phyloP scores from a whole-genome alignment of 2,113 vertebrate genomes.

The Camelus dromedarius region DNA sequence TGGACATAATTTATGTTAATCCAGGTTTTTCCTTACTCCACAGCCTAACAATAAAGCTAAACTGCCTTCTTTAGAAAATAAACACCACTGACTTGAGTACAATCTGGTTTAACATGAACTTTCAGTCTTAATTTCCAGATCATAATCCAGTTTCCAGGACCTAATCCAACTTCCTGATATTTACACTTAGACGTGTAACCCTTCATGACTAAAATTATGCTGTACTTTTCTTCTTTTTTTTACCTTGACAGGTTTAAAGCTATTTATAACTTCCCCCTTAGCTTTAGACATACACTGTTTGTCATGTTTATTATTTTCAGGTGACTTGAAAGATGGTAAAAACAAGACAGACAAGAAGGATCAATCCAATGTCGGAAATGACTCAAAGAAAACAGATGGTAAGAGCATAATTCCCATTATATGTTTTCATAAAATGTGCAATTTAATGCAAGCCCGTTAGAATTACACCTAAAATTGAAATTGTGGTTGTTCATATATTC shows the following conservation, averaged over 20 bases:
- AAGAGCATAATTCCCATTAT: slow-evolving; percentile 78
- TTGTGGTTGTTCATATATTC: background rate
- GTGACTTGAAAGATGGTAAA: slow-evolving; percentile 87
- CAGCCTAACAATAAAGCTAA: background rate
- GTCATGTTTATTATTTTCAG: slow-evolving; percentile 84
- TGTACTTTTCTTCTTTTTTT: slow-evolving; percentile 19
- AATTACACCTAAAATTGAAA: slow-evolving; percentile 32
- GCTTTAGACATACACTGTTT: slow-evolving; percentile 70
- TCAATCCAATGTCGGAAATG: slow-evolving; percentile 77
- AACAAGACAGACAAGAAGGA: slow-evolving; percentile 87
- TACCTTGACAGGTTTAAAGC: slow-evolving; percentile 42
- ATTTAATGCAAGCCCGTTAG: slow-evolving; percentile 52
- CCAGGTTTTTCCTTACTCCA: background rate
- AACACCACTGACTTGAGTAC: background rate
- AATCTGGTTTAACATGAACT: background rate
- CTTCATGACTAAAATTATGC: slow-evolving; percentile 19
- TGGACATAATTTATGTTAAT: background rate
- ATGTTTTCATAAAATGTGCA: slow-evolving; percentile 68
- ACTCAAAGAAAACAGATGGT: slow-evolving; percentile 89
- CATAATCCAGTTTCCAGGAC: background rate
- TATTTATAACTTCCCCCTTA: slow-evolving; percentile 50
- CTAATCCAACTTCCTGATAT: background rate
- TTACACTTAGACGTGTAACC: background rate
- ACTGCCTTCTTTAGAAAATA: background rate
- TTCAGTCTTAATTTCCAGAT: slow-evolving; percentile 39